phyloP scores from a whole-genome alignment of 2,888 invertebrate species.

The Neocrepidodera transversa region DNA sequence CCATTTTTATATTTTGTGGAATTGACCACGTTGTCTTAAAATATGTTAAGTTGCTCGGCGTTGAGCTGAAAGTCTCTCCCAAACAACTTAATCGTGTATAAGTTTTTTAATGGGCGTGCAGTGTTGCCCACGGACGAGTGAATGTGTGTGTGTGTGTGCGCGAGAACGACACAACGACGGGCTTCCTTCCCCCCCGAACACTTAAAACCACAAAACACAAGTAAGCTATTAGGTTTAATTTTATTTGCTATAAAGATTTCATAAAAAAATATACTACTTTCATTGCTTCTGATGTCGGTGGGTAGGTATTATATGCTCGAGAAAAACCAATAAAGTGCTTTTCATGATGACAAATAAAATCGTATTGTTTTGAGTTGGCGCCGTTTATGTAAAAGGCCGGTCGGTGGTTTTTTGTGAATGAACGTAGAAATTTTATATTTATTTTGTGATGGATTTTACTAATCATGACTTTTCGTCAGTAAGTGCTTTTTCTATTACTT shows the following conservation, averaged over 20 bases:
- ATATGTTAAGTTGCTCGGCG: constrained; percentile 51
- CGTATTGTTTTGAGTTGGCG: constrained; percentile 33
- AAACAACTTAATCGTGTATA: constrained; percentile 50
- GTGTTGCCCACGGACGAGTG: constrained; percentile 36
- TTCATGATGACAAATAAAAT: constrained; percentile 38
- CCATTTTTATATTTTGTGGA: constrained; percentile 51
- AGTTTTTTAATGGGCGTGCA: constrained; percentile 41
- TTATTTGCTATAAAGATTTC: constrained; percentile 44
- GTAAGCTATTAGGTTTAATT: constrained; percentile 46
- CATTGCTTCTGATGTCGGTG: constrained; percentile 32
- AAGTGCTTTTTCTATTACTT: constrained; percentile 15
- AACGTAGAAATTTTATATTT: constrained; percentile 9
- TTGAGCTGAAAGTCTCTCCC: constrained; percentile 46
- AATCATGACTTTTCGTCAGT: constrained; percentile 25
- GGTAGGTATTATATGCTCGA: constrained; percentile 26
- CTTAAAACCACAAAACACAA: constrained; percentile 42
- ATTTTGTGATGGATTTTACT: constrained; percentile 23
- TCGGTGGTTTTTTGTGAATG: constrained; percentile 16
- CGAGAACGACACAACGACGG: no score
- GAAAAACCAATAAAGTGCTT: constrained; percentile 39
- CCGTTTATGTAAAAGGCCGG: constrained; percentile 28
- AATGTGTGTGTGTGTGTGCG: no score
- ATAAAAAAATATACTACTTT: constrained; percentile 42
- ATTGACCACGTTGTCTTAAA: constrained; percentile 52
- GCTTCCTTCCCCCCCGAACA: constrained; percentile 35